Evolutionary conservation across 2,113 vertebrate species (phyloP), one percentile per base, ranked within the genome.

Genomic region (Amia ocellicauda): DNA sequence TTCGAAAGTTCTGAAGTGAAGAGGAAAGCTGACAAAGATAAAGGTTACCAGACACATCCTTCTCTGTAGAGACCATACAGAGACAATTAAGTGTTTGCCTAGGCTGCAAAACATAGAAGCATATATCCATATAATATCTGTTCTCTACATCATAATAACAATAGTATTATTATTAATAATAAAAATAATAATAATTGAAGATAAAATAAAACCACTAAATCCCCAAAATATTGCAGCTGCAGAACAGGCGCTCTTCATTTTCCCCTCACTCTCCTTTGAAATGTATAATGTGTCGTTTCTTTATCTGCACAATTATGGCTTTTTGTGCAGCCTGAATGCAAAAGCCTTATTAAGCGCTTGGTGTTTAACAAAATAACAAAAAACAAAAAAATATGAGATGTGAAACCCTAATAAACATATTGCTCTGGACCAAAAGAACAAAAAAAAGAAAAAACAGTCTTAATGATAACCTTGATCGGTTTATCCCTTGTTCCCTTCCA

Each of bases 401-500:
- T 65, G 41, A 59, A 66, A 50, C 20, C 54, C 40, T 63, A 64
- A 69, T 69, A 54, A 72, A 54, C 51, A 74, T 62, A 73, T 66
- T 41, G 71, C 63, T 50, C 63, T 62, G 67, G 41, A 69, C 40
- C 36, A 42, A 17, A 27, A 54, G 58, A 55, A 40, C 29, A 7
- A 52, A 58, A 14, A 28, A 23, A 53, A 11, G 40, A 49, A 59
- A 67, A 41, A 52, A 50, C 74, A 74, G 75, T 76, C 69, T 77
- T 81, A 86, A 86, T 86, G 81, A 84, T 86, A 85, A 72, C 78
- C 82, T 86, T 86, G 84, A 62, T 80, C 83, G 87, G 85, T 76
- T 79, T 77, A 79, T 74, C 17, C 0, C 80, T 69, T 53, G 80
- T 79, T 75, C 86, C 73, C 80, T 67, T 67, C 81, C 79, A 82